Evolutionary conservation across 2,797 vertebrate genomes (phyloP).

Genomic region (Rhinophrynus dorsalis): DNA sequence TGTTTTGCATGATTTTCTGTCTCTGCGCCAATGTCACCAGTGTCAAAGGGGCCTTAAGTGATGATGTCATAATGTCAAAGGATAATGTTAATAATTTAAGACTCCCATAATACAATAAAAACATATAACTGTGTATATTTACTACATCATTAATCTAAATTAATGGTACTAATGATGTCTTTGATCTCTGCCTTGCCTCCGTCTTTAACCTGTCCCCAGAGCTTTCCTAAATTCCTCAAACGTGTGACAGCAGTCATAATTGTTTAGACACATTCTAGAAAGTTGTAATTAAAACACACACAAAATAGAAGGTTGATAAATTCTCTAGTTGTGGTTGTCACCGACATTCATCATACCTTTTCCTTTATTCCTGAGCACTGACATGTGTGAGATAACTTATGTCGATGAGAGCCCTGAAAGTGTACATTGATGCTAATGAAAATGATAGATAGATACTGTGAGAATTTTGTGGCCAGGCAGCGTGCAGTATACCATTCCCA

Average conservation of each 20-base stretch:
- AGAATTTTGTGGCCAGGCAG: slow-evolving; percentile 15
- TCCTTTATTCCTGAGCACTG: slow-evolving; percentile 10
- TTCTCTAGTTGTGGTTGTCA: slow-evolving; percentile 12
- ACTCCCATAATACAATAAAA: neutral
- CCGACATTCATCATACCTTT: slow-evolving; percentile 5
- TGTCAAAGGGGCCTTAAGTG: too few relatives aligned
- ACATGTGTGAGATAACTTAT: slow-evolving; percentile 15
- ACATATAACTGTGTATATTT: neutral
- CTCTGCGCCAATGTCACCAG: too few relatives aligned
- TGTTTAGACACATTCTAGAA: slow-evolving; percentile 25
- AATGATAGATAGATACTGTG: slow-evolving; percentile 30
- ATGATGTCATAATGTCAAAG: too few relatives aligned
- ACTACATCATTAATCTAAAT: slow-evolving; percentile 24
- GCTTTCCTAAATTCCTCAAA: slow-evolving; percentile 12
- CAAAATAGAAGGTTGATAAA: slow-evolving; percentile 30
- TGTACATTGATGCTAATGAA: slow-evolving; percentile 38
- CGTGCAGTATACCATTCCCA: neutral
- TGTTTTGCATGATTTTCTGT: too few relatives aligned
- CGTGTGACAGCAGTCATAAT: slow-evolving; percentile 33
- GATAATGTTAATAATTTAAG: too few relatives aligned
- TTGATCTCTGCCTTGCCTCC: slow-evolving; percentile 8
- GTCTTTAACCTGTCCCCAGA: too few relatives aligned
- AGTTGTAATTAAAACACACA: slow-evolving; percentile 34
- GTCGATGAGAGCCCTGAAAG: slow-evolving; percentile 21
- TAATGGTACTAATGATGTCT: slow-evolving; percentile 14